These are phyloP conservation scores for Pangasius djambal DNA, from an alignment of 2,797 vertebrate genomes.

Conservation along the genomic window DNA sequence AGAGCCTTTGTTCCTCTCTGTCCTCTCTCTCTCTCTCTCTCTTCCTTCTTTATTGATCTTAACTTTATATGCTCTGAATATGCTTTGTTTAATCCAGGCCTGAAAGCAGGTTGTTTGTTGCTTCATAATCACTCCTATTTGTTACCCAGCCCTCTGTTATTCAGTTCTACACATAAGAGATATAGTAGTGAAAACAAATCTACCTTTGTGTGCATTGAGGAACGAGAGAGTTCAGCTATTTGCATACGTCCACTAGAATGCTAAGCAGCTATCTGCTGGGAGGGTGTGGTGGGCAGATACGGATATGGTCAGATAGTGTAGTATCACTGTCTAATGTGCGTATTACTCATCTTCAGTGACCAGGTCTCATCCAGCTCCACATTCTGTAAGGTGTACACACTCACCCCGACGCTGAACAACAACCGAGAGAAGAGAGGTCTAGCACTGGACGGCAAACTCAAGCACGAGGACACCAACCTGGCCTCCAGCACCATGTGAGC, in stretches of 20 bases:
- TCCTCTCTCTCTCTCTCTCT: neutral
- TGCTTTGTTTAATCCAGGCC: neutral
- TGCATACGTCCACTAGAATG: neutral
- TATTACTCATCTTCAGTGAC: constrained; percentile 69
- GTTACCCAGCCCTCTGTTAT: neutral
- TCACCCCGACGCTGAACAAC: constrained; percentile 78
- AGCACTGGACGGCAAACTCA: constrained; percentile 85
- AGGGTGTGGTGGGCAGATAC: neutral
- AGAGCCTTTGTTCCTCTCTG: neutral
- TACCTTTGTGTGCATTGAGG: neutral
- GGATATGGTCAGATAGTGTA: neutral
- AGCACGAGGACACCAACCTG: constrained; percentile 87
- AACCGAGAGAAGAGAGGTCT: constrained; percentile 87
- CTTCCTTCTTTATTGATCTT: neutral
- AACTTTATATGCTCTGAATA: neutral
- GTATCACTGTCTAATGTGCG: neutral
- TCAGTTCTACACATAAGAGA: neutral
- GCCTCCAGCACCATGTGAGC: constrained; percentile 88
- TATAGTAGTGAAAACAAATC: neutral
- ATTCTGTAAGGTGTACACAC: constrained; percentile 83
- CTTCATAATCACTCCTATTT: neutral
- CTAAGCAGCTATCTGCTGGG: neutral
- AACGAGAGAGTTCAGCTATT: neutral
- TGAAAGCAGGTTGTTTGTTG: neutral
- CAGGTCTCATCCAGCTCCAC: constrained; percentile 84